Base-by-base conservation (phyloP, 2,888 invertebrate genomes). In the Euplagia quadripunctaria region DNA sequence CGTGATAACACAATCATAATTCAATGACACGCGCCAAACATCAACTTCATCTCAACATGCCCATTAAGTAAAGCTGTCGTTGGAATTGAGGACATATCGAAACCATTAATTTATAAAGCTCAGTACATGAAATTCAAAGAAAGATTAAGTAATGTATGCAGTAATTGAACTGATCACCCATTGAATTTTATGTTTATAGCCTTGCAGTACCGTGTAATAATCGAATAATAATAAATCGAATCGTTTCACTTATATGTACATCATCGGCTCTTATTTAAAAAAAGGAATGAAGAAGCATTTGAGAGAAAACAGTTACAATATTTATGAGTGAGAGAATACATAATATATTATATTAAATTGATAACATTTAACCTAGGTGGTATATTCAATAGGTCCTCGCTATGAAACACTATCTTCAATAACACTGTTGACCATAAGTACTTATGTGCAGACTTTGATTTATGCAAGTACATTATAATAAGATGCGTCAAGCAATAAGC, bases 1-100 rank as follows among this genome's bases (percentile, higher is more conserved):
- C 83, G 80, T 85, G 86, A 86, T 82, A 84, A 81, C 82, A 81
- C 76, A 31, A 31, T 31, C 31, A 31, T 31, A 31, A 31, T 80
- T 79, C 82, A 83, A 82, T 84, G 82, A 80, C 75, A 76, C 58
- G 74, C 68, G 43, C 68, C 71, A 72, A 73, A 46, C 63, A 69
- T 72, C 70, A 66, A 79, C 72, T 78, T 72, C 61, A 72, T 65
- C 52, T 65, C 66, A 74, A 67, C 68, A 43, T 52, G 61, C 16
- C 58, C 70, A 70, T 79, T 78, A 84, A 71, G 76, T 78, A 74
- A 82, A 80, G 58, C 67, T 71, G 68, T 72, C 69, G 67, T 78
- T 75, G 69, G 70, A 63, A 71, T 71, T 70, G 65, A 73, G 80
- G 78, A 80, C 72, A 71, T 71, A 78, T 71, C 55, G 69, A 72